Conservation (phyloP, 1,140 invertebrate genomes). For the Amyelois transitella region DNA sequence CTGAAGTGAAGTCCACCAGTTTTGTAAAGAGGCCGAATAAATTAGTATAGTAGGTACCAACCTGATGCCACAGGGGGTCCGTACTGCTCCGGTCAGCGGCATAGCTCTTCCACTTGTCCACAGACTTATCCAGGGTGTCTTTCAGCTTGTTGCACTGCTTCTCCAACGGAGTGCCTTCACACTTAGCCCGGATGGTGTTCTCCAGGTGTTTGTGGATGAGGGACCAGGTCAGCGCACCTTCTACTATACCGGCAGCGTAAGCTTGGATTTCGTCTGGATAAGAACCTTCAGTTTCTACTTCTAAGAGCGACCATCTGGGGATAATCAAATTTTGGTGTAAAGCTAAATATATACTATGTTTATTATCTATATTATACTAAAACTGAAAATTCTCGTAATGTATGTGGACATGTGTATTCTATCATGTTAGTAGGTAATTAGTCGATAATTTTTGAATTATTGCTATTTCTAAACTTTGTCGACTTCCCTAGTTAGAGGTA, state of each 20-base stretch:
- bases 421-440: no score
- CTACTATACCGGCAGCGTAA: constrained; percentile 91
- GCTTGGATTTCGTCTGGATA: constrained; percentile 87
- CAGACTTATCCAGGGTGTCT: constrained; percentile 79
- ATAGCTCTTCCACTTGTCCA: constrained; percentile 76
- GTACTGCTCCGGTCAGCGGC: constrained; percentile 66
- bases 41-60: constrained; percentile 39
- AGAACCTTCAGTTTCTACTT: constrained; percentile 83
- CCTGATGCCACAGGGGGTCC: constrained; percentile 89
- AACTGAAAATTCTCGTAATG: no score
- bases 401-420: no score
- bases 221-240: constrained; percentile 87
- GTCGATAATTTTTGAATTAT: no score
- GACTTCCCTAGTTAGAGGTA: no score
- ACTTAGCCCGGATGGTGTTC: constrained; percentile 83
- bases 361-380: neutral
- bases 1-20: no score
- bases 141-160: constrained; percentile 81
- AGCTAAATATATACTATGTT: neutral
- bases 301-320: constrained; percentile 84
- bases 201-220: constrained; percentile 87
- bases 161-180: constrained; percentile 77
- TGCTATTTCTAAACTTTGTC: no score
- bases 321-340: neutral
- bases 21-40: no score